Base-by-base conservation (phyloP, 2,797 vertebrate genomes). In the Champsocephalus esox region DNA sequence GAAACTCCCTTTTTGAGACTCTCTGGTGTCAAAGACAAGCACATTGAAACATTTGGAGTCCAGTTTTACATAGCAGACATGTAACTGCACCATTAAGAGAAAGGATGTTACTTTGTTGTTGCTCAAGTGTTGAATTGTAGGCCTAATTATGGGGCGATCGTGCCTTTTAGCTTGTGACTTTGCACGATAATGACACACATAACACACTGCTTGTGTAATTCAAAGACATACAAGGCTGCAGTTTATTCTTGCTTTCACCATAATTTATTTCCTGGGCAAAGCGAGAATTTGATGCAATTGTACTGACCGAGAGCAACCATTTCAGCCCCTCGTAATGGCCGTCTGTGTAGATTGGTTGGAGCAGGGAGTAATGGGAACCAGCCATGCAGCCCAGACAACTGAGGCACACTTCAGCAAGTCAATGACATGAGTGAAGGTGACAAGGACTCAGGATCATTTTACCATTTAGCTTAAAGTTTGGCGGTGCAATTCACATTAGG, bases 381-480 rank as follows among this genome's bases (percentile, higher is more conserved):
- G 92, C 83, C 89, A 72, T 4, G 65, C 62, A 56, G 79, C 67
- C 81, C 82, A 84, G 89, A 83, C 80, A 80, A 84, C 75, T 63
- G 82, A 79, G 87, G 75, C 87, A 83, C 91, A 87, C 92, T 92
- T 92, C 90, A 87, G 82, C 88, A 64, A 73, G 84, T 77, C 89
- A 62, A 43, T 94, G 93, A 94, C 90, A 79, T 95, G 93, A 95
- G 88, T 90, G 92, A 79, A 93, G 87, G 91, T 92, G 94, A 95
- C 93, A 93, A 81, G 90, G 87, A 87, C 90, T 88, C 85, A 61
- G 88, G 92, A 94, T 94, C 92, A 73, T 91, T 94, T 94, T 94
- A 94, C 93, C 90, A 72, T 91, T 94, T 91, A 89, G 90, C 81
- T 87, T 64, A 77, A 85, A 83, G 87, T 90, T 90, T 90, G 86